phyloP scores from a whole-genome alignment of 2,888 invertebrate genomes.

The Aphidius colemani region DNA sequence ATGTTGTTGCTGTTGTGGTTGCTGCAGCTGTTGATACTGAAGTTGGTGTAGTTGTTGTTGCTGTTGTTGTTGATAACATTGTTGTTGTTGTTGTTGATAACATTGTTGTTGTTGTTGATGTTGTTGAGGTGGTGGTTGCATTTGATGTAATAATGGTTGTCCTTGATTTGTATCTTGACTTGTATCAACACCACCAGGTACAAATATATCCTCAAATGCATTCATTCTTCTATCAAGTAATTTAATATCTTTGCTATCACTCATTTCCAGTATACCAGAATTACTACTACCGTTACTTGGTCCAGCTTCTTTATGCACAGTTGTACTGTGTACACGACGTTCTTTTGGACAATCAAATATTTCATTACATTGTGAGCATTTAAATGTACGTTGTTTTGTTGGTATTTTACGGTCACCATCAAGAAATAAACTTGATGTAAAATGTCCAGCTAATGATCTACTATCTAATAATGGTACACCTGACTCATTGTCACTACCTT shows the following conservation, averaged over 20 bases:
- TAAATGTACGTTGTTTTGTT: conserved; percentile 60
- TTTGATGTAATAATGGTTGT: conserved; percentile 53
- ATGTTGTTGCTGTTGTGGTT: conserved; percentile 51
- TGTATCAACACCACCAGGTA: conserved; percentile 50
- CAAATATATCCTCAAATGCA: conserved; percentile 56
- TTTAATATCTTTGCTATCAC: conserved; percentile 55
- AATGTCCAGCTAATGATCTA: conserved; percentile 56
- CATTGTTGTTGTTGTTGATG: conserved; percentile 38
- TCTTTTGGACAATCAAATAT: conserved; percentile 68
- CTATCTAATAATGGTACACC: conserved; percentile 55
- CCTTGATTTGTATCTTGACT: conserved; percentile 45
- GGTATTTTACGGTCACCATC: conserved; percentile 58
- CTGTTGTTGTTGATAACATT: conserved; percentile 35
- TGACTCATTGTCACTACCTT: conserved; percentile 67
- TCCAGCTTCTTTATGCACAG: conserved; percentile 63
- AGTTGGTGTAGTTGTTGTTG: conserved; percentile 48
- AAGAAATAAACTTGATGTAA: conserved; percentile 56
- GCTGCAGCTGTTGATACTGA: conserved; percentile 45
- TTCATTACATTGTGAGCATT: conserved; percentile 66
- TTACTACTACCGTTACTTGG: conserved; percentile 50
- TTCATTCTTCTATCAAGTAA: conserved; percentile 54
- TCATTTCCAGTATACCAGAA: conserved; percentile 41
- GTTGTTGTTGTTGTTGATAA: no score
- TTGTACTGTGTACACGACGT: conserved; percentile 67
- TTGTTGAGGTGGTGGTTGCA: conserved; percentile 49